These are phyloP conservation scores for Argyrosomus japonicus DNA, from an alignment of 2,113 vertebrate genomes.

Conservation along the genomic window DNA sequence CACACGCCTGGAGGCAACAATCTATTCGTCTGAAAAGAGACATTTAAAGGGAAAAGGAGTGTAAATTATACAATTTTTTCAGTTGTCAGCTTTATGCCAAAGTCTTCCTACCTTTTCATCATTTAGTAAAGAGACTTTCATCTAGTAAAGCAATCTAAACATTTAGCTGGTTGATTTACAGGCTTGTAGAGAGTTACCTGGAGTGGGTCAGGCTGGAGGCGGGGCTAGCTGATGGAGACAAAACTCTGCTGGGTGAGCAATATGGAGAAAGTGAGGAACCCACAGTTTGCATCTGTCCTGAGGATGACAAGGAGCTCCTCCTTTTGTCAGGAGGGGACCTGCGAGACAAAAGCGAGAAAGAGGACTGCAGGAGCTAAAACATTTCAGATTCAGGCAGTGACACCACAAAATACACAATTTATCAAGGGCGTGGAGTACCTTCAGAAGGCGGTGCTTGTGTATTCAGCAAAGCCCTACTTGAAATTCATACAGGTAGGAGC, in stretches of 20 bases:
- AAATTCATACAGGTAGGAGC: constrained; percentile 17
- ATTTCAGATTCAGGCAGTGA: constrained; percentile 16
- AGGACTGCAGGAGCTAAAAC: background rate
- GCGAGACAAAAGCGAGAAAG: constrained; percentile 10
- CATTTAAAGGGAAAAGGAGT: background rate
- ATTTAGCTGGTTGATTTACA: constrained; percentile 16
- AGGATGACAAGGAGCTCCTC: constrained; percentile 80
- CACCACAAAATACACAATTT: background rate
- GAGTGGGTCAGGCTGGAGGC: constrained; percentile 91
- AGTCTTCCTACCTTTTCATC: background rate
- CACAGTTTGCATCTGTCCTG: constrained; percentile 81
- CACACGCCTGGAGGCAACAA: background rate
- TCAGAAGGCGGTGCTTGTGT: background rate
- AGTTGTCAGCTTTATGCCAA: background rate
- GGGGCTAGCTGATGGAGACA: constrained; percentile 92
- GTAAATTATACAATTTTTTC: background rate
- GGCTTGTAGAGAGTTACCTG: constrained; percentile 82
- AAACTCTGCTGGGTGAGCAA: constrained; percentile 85
- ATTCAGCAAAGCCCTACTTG: constrained; percentile 11
- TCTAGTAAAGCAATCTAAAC: background rate
- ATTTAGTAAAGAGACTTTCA: background rate
- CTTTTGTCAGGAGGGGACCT: constrained; percentile 90
- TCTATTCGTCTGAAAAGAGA: background rate
- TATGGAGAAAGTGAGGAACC: constrained; percentile 87
- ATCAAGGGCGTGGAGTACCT: constrained; percentile 1